Conservation (phyloP, 2,888 invertebrate species). For the Alloplasta piceator region DNA sequence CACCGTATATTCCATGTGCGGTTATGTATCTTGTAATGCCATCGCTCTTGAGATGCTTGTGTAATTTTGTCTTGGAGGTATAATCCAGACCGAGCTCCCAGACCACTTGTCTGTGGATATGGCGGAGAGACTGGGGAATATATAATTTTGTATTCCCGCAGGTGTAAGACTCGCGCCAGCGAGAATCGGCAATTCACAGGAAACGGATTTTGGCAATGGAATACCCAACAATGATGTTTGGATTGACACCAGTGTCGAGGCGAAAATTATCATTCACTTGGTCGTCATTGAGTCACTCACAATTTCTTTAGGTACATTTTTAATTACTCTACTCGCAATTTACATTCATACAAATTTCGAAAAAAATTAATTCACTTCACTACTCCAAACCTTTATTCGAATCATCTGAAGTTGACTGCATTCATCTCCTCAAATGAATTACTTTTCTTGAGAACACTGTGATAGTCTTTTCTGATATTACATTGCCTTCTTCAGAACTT, state of each 20-base stretch:
- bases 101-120: slow-evolving; percentile 25
- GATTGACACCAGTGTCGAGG: not conserved
- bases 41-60: slow-evolving; percentile 39
- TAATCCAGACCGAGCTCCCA: slow-evolving; percentile 48
- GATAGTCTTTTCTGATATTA: too few relatives aligned
- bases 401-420: too few relatives aligned
- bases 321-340: too few relatives aligned
- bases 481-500: too few relatives aligned
- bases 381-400: too few relatives aligned
- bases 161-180: slow-evolving; percentile 32
- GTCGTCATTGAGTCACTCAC: too few relatives aligned
- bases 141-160: slow-evolving; percentile 56
- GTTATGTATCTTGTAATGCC: not conserved
- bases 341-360: too few relatives aligned
- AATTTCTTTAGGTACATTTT: too few relatives aligned
- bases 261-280: too few relatives aligned
- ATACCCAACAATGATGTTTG: not conserved
- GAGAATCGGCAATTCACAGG: slow-evolving; percentile 30
- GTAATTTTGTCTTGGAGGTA: slow-evolving; percentile 61
- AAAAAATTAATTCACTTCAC: too few relatives aligned
- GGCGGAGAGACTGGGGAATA: slow-evolving; percentile 39
- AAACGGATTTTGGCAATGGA: not conserved
- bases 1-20: slow-evolving; percentile 11
- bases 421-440: too few relatives aligned
- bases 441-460: too few relatives aligned